Base-by-base conservation (phyloP, 2,888 invertebrate genomes). In the Thysanoteuthis rhombus region DNA sequence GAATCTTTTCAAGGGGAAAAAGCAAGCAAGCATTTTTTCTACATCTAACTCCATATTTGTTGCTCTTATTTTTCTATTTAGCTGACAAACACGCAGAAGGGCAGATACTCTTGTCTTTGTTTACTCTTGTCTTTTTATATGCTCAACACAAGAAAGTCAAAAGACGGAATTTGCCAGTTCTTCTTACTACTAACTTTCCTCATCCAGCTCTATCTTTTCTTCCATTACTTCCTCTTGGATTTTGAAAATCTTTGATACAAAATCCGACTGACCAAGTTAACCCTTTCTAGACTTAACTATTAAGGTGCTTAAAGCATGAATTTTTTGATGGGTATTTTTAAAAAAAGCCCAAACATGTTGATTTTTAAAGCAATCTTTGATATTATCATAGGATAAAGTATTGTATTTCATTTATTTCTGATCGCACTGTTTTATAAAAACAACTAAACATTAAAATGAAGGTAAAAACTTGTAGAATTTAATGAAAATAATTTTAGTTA, bases 21-120 rank as follows among this genome's bases (percentile, higher is more conserved):
- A n/a, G 58, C 58, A n/a, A 75, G n/a, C 32, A 75, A 12, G n/a
- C 1, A 10, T 36, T 75, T n/a, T 75, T n/a, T 75, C n/a, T 75
- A 75, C 36, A 19, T 75, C n/a, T 75, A 75, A 75, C n/a, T 75
- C n/a, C n/a, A 75, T 75, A n/a, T 75, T 75, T 75, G n/a, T 75
- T 75, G 75, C 36, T 75, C 75, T 75, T 75, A 75, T 75, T 75
- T 75, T 75, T 75, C 75, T 75, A 75, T 75, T 75, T 75, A 75
- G 75, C 75, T 75, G 75, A 75, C 75, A 75, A 75, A 75, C 75
- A n/a, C 75, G 75, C 75, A 75, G n/a, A 75, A 75, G 75, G n/a
- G 75, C 75, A 75, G 75, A n/a, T 75, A 75, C 75, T 75, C 75
- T 75, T 75, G 75, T 75, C 75, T 75, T 75, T 75, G 16, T 75